Conservation (phyloP, 2,113 vertebrate species). For the Gadus chalcogrammus region DNA sequence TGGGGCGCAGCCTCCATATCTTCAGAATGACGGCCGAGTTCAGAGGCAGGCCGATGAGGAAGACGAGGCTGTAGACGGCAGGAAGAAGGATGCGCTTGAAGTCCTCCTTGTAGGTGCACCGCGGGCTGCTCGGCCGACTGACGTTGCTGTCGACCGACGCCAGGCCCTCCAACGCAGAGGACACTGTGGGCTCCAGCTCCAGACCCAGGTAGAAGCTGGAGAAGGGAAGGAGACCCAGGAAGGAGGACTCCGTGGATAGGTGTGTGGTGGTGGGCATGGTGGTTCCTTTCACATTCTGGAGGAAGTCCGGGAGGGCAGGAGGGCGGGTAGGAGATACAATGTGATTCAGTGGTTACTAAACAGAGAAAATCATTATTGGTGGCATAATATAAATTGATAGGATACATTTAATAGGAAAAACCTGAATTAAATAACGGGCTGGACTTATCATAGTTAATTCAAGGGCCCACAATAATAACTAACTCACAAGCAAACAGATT, state of each 20-base stretch:
- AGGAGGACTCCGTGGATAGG: constrained; percentile 23
- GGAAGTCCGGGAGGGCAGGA: not conserved
- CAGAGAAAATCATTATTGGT: too few species aligned
- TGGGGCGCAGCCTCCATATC: constrained; percentile 76
- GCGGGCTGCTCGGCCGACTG: constrained; percentile 9
- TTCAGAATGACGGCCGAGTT: constrained; percentile 84
- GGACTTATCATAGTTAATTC: too few species aligned
- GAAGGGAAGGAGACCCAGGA: constrained; percentile 15
- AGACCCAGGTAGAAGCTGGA: constrained; percentile 7
- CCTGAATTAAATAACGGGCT: too few species aligned
- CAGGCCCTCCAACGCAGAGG: not conserved
- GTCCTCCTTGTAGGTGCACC: constrained; percentile 87
- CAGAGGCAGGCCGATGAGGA: constrained; percentile 81
- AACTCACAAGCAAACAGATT: too few species aligned
- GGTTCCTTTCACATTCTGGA: constrained; percentile 55
- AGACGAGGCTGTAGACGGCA: constrained; percentile 82
- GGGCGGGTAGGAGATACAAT: not conserved
- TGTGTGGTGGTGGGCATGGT: constrained; percentile 29
- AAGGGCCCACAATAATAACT: too few species aligned
- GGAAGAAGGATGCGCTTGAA: constrained; percentile 90
- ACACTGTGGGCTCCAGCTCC: constrained; percentile 16
- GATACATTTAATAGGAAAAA: too few species aligned
- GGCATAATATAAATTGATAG: too few species aligned
- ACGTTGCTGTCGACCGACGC: constrained; percentile 34
- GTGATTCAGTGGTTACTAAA: too few species aligned